Evolutionary conservation across 1,140 invertebrate genomes (phyloP), one percentile per base, ranked within the genome.

Genomic region (Drosophila sproati): DNA sequence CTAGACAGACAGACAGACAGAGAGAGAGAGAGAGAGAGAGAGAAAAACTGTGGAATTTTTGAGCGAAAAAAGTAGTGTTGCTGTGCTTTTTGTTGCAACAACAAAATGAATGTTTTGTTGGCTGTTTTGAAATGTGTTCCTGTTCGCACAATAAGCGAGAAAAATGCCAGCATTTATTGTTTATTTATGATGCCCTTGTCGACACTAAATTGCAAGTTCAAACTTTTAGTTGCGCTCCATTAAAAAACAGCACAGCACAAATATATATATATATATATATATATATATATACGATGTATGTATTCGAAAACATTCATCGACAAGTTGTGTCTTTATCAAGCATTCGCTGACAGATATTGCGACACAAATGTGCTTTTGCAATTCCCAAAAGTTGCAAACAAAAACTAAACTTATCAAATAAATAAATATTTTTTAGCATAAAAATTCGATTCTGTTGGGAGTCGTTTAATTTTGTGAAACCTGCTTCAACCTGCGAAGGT

Each of bases 111-210:
- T 74, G 66, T 70, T 74, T 62, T 56, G 66, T 61, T 74, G 51
- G 51, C 52, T 31, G 39, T 59, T 39, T 41, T 28, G 37, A 63
- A 75, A 75, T 62, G 67, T 62, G 66, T 70, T 63, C 7, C 32
- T 45, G 6, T 62, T 74, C 52, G 28, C 51, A 57, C 62, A 73
- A 67, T 43, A 61, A 56, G 55, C 76, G 39, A 37, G 50, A 69
- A 76, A 66, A 72, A 39, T 29, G 35, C 10, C 39, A 54, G 20
- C 54, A 69, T 61, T 74, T 74, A 70, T 70, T 70, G 72, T 70
- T 74, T 74, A 71, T 71, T 63, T 71, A 71, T 63, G 67, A 75
- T 74, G 72, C 72, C 73, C 68, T 59, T 48, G 68, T 75, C 73
- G 68, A 75, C 73, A 71, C 67, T 75, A 71, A 64, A 71, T 48